Percentiles rank a stretch among this genome's conserved stretches.
phyloP scores from a whole-genome alignment of 2,113 vertebrate genomes.

The Brachirus orientalis region DNA sequence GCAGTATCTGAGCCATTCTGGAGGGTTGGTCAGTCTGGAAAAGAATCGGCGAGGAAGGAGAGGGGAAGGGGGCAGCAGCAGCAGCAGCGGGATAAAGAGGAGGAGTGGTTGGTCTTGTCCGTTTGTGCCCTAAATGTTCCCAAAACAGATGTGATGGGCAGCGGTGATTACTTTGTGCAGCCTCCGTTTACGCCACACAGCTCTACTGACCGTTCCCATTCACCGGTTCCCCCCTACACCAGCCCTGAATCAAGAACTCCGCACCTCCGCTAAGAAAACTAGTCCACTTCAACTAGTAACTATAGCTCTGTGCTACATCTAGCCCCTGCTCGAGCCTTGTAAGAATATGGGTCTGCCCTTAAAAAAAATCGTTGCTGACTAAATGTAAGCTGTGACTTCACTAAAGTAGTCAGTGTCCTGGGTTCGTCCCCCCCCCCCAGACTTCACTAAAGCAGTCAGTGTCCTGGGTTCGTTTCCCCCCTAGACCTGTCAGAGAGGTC shows the following conservation, averaged over 20 bases:
- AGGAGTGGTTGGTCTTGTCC: slow-evolving; percentile 52
- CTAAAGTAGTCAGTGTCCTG: background rate
- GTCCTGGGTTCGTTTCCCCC: background rate
- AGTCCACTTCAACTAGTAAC: slow-evolving; percentile 63
- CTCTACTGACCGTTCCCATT: slow-evolving; percentile 74
- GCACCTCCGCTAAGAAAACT: slow-evolving; percentile 80
- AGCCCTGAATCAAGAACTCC: slow-evolving; percentile 51
- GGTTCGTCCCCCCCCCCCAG: too few relatives aligned
- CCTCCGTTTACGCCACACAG: slow-evolving; percentile 61
- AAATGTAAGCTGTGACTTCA: background rate
- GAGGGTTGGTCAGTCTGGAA: slow-evolving; percentile 45
- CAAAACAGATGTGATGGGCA: slow-evolving; percentile 54
- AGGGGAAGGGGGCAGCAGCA: slow-evolving; percentile 70
- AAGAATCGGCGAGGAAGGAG: slow-evolving; percentile 58
- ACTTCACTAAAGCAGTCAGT: background rate
- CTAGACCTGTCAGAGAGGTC: slow-evolving; percentile 48
- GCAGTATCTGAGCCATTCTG: slow-evolving; percentile 84
- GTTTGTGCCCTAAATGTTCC: slow-evolving; percentile 42
- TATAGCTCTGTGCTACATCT: slow-evolving; percentile 3
- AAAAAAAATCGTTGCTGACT: background rate
- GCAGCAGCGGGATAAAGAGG: slow-evolving; percentile 30
- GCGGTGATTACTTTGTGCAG: slow-evolving; percentile 30
- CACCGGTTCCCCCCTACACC: slow-evolving; percentile 57
- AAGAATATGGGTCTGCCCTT: slow-evolving; percentile 1
- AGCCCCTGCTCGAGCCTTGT: background rate